phyloP scores from a whole-genome alignment of 2,888 invertebrate species.

The Deilephila porcellus region DNA sequence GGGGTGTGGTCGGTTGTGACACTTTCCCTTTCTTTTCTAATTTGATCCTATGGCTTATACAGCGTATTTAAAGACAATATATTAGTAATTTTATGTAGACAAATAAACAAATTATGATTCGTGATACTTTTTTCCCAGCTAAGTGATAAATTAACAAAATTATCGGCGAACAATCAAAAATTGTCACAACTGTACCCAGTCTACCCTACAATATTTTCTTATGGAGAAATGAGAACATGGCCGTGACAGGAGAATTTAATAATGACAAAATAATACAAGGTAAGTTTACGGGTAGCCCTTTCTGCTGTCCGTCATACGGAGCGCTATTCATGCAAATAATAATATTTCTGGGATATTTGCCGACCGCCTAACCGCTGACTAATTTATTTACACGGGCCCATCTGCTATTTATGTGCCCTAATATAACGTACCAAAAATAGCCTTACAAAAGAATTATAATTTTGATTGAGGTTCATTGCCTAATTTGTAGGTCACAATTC shows the following conservation, averaged over 20 bases:
- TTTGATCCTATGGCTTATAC: no score
- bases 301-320: slow-evolving; percentile 84
- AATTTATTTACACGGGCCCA: slow-evolving; percentile 62
- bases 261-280: slow-evolving; percentile 85
- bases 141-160: no score
- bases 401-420: slow-evolving; percentile 14
- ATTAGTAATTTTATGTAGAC: no score
- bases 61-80: no score
- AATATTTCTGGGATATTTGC: slow-evolving; percentile 78
- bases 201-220: slow-evolving; percentile 85
- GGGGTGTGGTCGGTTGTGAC: no score
- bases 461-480: slow-evolving; percentile 38
- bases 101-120: no score
- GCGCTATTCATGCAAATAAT: slow-evolving; percentile 81
- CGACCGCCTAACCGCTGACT: slow-evolving; percentile 74
- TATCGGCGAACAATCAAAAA: no score
- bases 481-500: slow-evolving; percentile 59
- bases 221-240: slow-evolving; percentile 77
- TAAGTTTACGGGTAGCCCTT: slow-evolving; percentile 81
- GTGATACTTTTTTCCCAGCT: no score
- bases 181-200: no score
- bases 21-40: no score
- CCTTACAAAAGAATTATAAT: slow-evolving; percentile 38
- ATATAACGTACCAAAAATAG: neutral
- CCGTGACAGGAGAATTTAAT: slow-evolving; percentile 83